Percentiles rank a stretch among this genome's conserved stretches.
Evolutionary conservation across 2,888 invertebrate species (phyloP).

Genomic region (Hoplodrina ambigua): DNA sequence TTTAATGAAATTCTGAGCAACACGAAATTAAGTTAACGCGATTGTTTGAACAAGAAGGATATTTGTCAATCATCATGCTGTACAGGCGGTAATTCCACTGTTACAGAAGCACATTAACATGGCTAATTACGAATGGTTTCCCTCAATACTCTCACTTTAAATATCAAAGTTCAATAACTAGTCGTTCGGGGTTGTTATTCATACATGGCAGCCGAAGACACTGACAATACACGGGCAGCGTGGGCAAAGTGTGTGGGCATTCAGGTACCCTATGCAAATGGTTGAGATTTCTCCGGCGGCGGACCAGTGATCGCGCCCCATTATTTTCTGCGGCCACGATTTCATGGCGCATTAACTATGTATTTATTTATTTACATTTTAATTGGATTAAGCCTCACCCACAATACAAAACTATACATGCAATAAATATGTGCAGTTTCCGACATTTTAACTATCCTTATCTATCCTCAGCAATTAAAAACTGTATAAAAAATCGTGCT

Average conservation of each 20-base stretch:
- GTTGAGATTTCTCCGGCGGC: slow-evolving; percentile 75
- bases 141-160: slow-evolving; percentile 48
- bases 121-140: slow-evolving; percentile 48
- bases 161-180: slow-evolving; percentile 67
- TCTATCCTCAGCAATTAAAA: slow-evolving; percentile 2
- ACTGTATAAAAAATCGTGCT: slow-evolving; percentile 7
- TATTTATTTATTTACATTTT: slow-evolving; percentile 78
- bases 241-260: slow-evolving; percentile 75
- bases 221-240: slow-evolving; percentile 71
- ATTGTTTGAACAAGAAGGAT: slow-evolving; percentile 32
- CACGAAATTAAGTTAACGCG: slow-evolving; percentile 14
- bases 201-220: slow-evolving; percentile 64
- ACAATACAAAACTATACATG: neutral
- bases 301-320: slow-evolving; percentile 68
- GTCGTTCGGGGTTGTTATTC: slow-evolving; percentile 65
- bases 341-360: slow-evolving; percentile 71
- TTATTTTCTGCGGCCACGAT: slow-evolving; percentile 75
- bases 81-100: slow-evolving; percentile 12
- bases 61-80: slow-evolving; percentile 32
- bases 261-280: slow-evolving; percentile 77
- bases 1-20: slow-evolving; percentile 54
- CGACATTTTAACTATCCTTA: slow-evolving; percentile 2
- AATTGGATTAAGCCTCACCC: slow-evolving; percentile 71
- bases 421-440: neutral
- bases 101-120: slow-evolving; percentile 18